A percentile compares a stretch with the other conserved stretches of the same genome.
Evolutionary conservation across 2,113 vertebrate species (phyloP).

Genomic region (Holacanthus passer): DNA sequence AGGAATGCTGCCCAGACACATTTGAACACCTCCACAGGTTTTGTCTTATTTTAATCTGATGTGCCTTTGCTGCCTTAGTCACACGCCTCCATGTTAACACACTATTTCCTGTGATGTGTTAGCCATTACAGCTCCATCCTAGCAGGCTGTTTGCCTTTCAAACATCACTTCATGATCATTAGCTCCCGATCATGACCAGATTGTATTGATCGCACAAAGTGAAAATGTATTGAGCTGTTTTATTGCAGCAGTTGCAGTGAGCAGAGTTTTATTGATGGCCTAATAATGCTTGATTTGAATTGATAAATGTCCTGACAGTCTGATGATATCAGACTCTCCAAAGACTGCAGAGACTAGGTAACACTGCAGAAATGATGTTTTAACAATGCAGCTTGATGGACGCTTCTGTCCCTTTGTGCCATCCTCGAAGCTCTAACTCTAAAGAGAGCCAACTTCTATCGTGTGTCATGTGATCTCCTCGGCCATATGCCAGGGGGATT

Average conservation of each 20-base stretch:
- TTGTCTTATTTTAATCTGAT: conserved; percentile 17
- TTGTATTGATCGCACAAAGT: conserved; percentile 27
- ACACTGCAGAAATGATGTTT: neutral
- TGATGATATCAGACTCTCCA: neutral
- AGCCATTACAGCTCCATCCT: neutral
- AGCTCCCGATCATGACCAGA: conserved; percentile 7
- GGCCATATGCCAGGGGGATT: conserved; percentile 56
- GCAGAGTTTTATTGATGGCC: neutral
- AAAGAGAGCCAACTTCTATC: conserved; percentile 4
- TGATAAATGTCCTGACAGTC: conserved; percentile 19
- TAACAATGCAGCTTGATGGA: neutral
- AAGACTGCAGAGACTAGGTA: neutral
- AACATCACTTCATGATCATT: conserved; percentile 16
- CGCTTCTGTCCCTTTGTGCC: neutral
- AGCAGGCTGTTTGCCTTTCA: conserved; percentile 14
- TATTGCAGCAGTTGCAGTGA: conserved; percentile 30
- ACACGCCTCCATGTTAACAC: neutral
- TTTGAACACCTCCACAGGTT: neutral
- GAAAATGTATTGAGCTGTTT: conserved; percentile 37
- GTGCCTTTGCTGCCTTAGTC: neutral
- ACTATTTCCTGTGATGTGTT: neutral
- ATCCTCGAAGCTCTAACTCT: conserved; percentile 35
- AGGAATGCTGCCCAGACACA: neutral
- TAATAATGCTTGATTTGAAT: neutral
- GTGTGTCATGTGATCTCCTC: conserved; percentile 38